Percentiles rank a stretch among this genome's conserved stretches.
Evolutionary conservation across 2,888 invertebrate species (phyloP).

Genomic region (Busseola fusca): DNA sequence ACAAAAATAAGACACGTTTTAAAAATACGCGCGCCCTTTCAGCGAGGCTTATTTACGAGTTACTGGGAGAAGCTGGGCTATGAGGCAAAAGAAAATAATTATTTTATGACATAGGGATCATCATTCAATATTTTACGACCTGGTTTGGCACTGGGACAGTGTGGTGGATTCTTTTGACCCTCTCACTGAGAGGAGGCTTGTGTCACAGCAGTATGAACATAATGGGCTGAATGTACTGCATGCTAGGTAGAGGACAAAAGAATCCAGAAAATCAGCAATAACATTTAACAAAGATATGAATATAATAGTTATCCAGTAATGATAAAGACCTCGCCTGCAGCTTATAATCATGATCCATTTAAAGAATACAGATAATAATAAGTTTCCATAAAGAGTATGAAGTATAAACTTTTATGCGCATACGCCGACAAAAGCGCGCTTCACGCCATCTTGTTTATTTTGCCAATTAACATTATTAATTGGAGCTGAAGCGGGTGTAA

Average conservation of each 20-base stretch:
- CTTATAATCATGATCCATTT: constrained; percentile 67
- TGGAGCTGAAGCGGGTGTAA: constrained; percentile 34
- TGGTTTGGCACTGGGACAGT: background rate
- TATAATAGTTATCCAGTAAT: constrained; percentile 23
- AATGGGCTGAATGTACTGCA: background rate
- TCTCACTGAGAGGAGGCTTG: background rate
- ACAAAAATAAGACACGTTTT: constrained; percentile 41
- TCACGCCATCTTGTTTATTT: constrained; percentile 69
- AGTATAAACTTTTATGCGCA: constrained; percentile 65
- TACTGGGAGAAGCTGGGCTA: background rate
- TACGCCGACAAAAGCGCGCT: constrained; percentile 67
- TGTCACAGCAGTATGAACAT: background rate
- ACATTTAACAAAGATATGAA: background rate
- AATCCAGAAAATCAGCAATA: too few relatives aligned
- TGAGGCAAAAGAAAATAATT: constrained; percentile 24
- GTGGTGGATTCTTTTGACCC: too few relatives aligned
- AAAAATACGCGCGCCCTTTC: constrained; percentile 56
- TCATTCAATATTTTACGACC: constrained; percentile 23
- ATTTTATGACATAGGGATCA: constrained; percentile 23
- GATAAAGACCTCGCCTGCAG: constrained; percentile 40
- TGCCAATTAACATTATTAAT: constrained; percentile 65
- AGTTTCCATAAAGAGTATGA: constrained; percentile 62
- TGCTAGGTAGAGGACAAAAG: background rate
- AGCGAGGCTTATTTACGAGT: constrained; percentile 46
- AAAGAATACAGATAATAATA: constrained; percentile 58